Evolutionary conservation across 2,113 vertebrate genomes (phyloP).

Genomic region (Syngnathus scovelli): DNA sequence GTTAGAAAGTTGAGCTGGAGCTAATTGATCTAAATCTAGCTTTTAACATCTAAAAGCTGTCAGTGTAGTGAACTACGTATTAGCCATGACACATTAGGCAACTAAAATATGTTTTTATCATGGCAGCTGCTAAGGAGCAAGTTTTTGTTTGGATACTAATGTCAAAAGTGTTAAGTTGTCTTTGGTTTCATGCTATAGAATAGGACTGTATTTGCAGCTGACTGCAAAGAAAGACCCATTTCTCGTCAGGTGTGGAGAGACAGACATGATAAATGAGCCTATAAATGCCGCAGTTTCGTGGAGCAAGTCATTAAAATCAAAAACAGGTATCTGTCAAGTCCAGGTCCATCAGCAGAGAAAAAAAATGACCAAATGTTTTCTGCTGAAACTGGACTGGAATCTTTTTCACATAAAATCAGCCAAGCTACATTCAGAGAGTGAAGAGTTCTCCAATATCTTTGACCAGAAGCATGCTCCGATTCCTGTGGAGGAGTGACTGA

Average conservation of each 20-base stretch:
- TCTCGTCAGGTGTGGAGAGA: conserved; percentile 48
- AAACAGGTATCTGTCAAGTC: conserved; percentile 31
- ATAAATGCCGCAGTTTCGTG: conserved; percentile 18
- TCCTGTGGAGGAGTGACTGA: conserved; percentile 4
- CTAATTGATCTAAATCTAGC: no score
- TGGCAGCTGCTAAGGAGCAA: no score
- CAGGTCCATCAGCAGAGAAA: neutral
- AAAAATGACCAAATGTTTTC: neutral
- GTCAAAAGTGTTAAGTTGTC: no score
- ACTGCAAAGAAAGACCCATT: conserved; percentile 9
- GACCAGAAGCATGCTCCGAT: neutral
- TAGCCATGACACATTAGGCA: no score
- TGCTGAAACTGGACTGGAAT: neutral
- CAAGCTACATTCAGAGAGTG: neutral
- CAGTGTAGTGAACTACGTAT: no score
- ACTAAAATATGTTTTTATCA: no score
- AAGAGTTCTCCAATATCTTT: neutral
- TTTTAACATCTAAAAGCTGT: no score
- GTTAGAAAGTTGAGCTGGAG: no score
- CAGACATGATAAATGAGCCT: conserved; percentile 46
- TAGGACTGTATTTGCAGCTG: no score
- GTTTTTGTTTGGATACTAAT: no score
- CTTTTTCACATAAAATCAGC: neutral
- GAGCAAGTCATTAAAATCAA: conserved; percentile 27
- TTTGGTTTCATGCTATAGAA: no score